Conservation (phyloP, 2,113 vertebrate species). For the Hydropotes inermis region DNA sequence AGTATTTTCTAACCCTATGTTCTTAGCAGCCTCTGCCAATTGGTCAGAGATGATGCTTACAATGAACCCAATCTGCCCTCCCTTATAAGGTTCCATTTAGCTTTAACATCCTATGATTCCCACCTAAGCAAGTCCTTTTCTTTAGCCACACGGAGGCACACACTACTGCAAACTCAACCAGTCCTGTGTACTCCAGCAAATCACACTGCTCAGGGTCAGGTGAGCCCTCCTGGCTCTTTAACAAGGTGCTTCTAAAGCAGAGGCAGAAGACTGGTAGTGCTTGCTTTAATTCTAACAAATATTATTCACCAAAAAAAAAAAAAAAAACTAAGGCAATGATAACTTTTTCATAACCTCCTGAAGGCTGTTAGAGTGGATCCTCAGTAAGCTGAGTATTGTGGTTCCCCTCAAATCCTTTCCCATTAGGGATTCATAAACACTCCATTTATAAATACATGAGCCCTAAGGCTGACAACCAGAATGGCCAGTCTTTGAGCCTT, state of each 20-base stretch:
- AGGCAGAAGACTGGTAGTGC: background rate
- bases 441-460: background rate
- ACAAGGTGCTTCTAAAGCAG: background rate
- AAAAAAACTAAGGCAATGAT: background rate
- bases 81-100: background rate
- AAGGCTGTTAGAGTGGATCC: background rate
- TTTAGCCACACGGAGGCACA: background rate
- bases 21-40: background rate
- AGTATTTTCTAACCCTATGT: background rate
- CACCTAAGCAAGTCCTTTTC: background rate
- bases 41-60: background rate
- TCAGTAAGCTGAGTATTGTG: background rate
- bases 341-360: background rate
- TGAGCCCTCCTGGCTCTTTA: background rate
- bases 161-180: background rate
- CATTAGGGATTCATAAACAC: background rate
- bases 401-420: background rate
- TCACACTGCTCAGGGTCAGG: background rate
- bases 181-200: background rate
- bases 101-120: background rate
- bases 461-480: background rate
- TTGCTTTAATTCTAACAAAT: background rate
- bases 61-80: background rate
- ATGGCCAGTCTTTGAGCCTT: background rate
- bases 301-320: background rate